These are phyloP conservation scores for Unio delphinus DNA, from an alignment of 2,888 invertebrate species.

Conservation along the genomic window DNA sequence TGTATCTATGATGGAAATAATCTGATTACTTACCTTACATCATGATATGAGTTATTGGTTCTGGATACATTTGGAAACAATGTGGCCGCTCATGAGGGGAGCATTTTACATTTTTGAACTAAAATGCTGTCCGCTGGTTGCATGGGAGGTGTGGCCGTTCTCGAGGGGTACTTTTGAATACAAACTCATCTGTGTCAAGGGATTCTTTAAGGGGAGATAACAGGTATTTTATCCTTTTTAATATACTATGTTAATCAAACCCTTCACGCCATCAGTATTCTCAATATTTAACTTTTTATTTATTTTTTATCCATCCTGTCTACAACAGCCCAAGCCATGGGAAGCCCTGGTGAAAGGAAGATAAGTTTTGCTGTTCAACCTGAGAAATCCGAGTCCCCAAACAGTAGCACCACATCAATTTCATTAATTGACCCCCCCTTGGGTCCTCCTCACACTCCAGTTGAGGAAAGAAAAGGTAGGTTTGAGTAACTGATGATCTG, in stretches of 20 bases:
- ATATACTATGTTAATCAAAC: not conserved
- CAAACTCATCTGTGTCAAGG: too few species aligned
- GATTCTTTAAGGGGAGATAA: too few species aligned
- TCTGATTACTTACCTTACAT: too few species aligned
- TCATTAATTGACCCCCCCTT: conserved; percentile 45
- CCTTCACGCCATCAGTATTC: not conserved
- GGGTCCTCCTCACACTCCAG: conserved; percentile 41
- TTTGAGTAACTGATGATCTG: not conserved
- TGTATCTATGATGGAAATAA: too few species aligned
- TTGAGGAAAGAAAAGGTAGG: conserved; percentile 46
- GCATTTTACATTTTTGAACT: too few species aligned
- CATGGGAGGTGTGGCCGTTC: too few species aligned
- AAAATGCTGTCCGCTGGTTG: too few species aligned
- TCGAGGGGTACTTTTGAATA: too few species aligned
- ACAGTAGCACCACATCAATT: conserved; percentile 69
- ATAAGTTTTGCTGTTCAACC: conserved; percentile 71
- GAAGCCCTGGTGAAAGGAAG: conserved; percentile 69
- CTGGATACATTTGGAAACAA: too few species aligned
- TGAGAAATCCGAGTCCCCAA: conserved; percentile 69
- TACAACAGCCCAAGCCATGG: conserved; percentile 37
- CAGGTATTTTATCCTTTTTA: not conserved
- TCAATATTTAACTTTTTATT: not conserved
- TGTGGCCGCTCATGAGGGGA: too few species aligned
- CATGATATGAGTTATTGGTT: too few species aligned
- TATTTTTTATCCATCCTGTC: too few species aligned